These are phyloP conservation scores for Anguilla pacifica DNA, from an alignment of 2,797 vertebrate species.

Conservation along the genomic window DNA sequence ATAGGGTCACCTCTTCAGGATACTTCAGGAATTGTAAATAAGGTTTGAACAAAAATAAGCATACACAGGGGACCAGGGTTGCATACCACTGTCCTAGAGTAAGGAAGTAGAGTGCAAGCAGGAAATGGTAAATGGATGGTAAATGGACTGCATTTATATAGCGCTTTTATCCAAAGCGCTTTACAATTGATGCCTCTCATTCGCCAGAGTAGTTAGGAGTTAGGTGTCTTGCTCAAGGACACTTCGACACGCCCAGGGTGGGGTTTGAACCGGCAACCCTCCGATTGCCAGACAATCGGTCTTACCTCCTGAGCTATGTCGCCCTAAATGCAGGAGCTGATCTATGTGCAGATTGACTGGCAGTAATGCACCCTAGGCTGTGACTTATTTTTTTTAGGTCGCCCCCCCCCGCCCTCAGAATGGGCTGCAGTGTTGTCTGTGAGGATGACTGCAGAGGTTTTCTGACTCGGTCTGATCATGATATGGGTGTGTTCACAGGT, in stretches of 20 bases:
- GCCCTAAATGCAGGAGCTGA: not conserved
- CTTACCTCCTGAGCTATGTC: too few species aligned
- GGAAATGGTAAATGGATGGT: too few species aligned
- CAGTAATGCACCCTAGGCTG: not conserved
- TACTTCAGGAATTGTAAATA: too few species aligned
- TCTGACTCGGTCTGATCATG: conserved; percentile 14
- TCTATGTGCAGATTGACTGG: not conserved
- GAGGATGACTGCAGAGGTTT: not conserved
- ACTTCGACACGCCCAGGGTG: too few species aligned
- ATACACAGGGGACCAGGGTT: not conserved
- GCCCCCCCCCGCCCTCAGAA: not conserved
- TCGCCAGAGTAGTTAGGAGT: too few species aligned
- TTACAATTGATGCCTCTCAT: too few species aligned
- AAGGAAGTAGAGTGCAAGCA: not conserved
- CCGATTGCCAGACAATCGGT: too few species aligned
- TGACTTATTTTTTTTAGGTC: not conserved
- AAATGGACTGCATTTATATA: too few species aligned
- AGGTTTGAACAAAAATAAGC: not conserved
- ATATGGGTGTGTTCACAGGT: conserved; percentile 71
- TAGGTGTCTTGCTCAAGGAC: too few species aligned
- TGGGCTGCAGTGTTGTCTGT: not conserved
- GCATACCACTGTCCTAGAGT: not conserved
- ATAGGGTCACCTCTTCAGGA: too few species aligned
- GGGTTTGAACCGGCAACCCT: too few species aligned
- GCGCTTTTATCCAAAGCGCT: too few species aligned